Conservation (phyloP, 1,140 invertebrate species). For the Neodiprion virginianus region DNA sequence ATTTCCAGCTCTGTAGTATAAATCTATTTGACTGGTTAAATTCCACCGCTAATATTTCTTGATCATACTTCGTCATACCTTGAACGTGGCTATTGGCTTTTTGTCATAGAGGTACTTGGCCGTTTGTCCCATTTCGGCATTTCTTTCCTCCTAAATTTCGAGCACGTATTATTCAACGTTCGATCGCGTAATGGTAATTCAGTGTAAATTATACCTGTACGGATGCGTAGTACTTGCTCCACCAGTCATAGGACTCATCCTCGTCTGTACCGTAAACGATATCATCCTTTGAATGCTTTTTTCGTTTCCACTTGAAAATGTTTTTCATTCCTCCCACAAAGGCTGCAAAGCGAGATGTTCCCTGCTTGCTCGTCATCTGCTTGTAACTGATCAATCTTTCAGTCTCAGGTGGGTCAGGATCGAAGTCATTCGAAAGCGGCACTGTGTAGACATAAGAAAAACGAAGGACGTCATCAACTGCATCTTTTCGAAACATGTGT, state of each 20-base stretch:
- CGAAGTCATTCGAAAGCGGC: slow-evolving; percentile 36
- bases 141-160: slow-evolving; percentile 44
- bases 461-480: too few relatives aligned
- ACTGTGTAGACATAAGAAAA: slow-evolving; percentile 13
- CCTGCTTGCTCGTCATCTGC: slow-evolving; percentile 29
- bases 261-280: slow-evolving; percentile 40
- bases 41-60: not conserved
- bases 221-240: slow-evolving; percentile 79
- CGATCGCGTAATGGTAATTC: slow-evolving; percentile 53
- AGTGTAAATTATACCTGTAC: slow-evolving; percentile 54
- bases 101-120: slow-evolving; percentile 17
- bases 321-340: slow-evolving; percentile 30
- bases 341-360: slow-evolving; percentile 27
- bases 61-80: slow-evolving; percentile 42
- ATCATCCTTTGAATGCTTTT: slow-evolving; percentile 22
- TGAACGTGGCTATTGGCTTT: slow-evolving; percentile 46
- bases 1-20: slow-evolving; percentile 78
- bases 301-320: slow-evolving; percentile 18
- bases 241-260: slow-evolving; percentile 74
- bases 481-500: too few relatives aligned
- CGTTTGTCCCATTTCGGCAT: slow-evolving; percentile 32
- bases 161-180: not conserved
- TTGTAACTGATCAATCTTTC: slow-evolving; percentile 46
- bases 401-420: slow-evolving; percentile 40
- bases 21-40: slow-evolving; percentile 62